Evolutionary conservation across 1,140 invertebrate genomes (phyloP).

Genomic region (Drosophila nikananu): DNA sequence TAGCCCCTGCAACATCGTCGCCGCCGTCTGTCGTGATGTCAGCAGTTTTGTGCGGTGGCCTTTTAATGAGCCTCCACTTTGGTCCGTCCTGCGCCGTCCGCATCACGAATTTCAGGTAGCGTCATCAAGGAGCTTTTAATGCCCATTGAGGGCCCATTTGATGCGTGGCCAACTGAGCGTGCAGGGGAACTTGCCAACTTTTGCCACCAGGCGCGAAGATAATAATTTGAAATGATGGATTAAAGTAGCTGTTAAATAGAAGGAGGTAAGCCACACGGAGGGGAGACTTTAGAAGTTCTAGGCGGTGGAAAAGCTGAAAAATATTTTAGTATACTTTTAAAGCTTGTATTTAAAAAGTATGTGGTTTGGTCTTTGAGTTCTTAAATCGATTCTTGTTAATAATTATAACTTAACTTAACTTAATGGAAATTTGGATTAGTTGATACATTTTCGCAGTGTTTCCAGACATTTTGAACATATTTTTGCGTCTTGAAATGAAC

Average conservation of each 20-base stretch:
- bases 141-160: slow-evolving; percentile 76
- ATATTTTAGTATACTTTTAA: neutral
- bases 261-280: slow-evolving; percentile 27
- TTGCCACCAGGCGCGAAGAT: slow-evolving; percentile 61
- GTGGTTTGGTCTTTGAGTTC: neutral
- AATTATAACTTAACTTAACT: neutral
- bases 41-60: slow-evolving; percentile 78
- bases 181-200: slow-evolving; percentile 48
- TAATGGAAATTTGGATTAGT: too few species aligned
- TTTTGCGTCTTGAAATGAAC: neutral
- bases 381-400: too few species aligned
- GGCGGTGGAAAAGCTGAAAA: slow-evolving; percentile 1
- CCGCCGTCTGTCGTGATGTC: slow-evolving; percentile 65
- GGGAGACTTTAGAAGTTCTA: neutral
- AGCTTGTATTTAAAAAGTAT: too few species aligned
- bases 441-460: neutral
- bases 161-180: slow-evolving; percentile 77
- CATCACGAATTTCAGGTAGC: slow-evolving; percentile 12
- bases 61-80: slow-evolving; percentile 61
- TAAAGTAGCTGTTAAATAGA: slow-evolving; percentile 71
- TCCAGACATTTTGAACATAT: neutral
- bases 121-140: slow-evolving; percentile 52
- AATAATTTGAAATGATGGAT: slow-evolving; percentile 77
- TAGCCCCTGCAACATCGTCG: slow-evolving; percentile 28
- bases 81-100: neutral